A percentile compares a stretch with the other conserved stretches of the same genome.
phyloP scores from a whole-genome alignment of 30 jellyfish, hydroid and myxozoan species.

The Cassiopea xamachana region DNA sequence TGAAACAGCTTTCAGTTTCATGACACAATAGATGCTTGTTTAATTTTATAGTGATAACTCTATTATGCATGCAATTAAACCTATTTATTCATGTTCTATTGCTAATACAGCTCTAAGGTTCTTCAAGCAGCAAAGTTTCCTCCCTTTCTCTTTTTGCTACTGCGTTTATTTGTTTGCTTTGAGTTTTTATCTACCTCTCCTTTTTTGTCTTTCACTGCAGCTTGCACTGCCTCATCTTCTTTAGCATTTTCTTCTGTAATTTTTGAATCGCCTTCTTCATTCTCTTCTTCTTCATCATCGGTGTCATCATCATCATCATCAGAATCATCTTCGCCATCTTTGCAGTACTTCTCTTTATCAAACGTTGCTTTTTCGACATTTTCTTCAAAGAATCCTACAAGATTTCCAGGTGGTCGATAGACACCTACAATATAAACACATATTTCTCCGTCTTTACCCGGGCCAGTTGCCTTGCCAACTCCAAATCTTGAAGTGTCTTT shows the following conservation, averaged over 20 bases:
- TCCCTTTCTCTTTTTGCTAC: neutral
- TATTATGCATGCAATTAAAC: neutral
- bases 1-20: too few relatives aligned
- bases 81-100: neutral
- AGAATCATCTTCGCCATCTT: constrained; percentile 34
- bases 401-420: constrained; percentile 94
- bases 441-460: constrained; percentile 56
- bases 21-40: too few relatives aligned
- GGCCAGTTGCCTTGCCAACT: constrained; percentile 87
- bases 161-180: neutral
- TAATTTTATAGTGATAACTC: too few relatives aligned
- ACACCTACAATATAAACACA: constrained; percentile 94
- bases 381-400: constrained; percentile 73
- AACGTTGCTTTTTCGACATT: constrained; percentile 81
- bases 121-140: neutral
- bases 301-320: constrained; percentile 10
- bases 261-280: neutral
- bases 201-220: constrained; percentile 14
- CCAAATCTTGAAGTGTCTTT: constrained; percentile 83
- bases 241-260: constrained; percentile 9
- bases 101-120: neutral
- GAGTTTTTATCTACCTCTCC: neutral
- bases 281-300: neutral
- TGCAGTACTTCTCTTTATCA: constrained; percentile 51
- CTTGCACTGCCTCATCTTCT: constrained; percentile 5